These are phyloP conservation scores for Patiria miniata DNA, from an alignment of 35 echinoderm and acorn worm species.

Conservation along the genomic window DNA sequence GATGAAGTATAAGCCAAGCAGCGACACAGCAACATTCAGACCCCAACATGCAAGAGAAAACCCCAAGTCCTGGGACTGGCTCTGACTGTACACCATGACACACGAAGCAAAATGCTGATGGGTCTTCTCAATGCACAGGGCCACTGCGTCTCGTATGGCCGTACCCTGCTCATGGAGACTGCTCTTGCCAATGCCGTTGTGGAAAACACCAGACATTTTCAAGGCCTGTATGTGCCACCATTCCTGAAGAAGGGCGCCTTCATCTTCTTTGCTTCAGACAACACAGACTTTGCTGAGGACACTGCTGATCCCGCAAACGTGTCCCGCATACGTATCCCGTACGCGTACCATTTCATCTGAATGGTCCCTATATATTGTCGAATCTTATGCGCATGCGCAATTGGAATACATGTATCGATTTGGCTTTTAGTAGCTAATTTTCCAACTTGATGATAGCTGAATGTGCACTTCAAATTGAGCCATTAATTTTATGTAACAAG, in stretches of 20 bases:
- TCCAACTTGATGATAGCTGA: no score
- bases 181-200: slow-evolving; percentile 60
- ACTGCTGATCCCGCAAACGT: no score
- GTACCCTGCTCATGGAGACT: slow-evolving; percentile 59
- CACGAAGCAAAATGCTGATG: slow-evolving; percentile 53
- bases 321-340: no score
- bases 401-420: no score
- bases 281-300: slow-evolving; percentile 76
- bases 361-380: no score
- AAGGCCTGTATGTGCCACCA: slow-evolving; percentile 55
- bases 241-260: slow-evolving; percentile 51
- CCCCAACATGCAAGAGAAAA: slow-evolving; percentile 42
- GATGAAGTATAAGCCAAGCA: slow-evolving; percentile 39
- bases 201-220: slow-evolving; percentile 57
- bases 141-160: slow-evolving; percentile 53
- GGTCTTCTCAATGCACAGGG: slow-evolving; percentile 47
- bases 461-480: no score
- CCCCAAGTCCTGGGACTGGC: slow-evolving; percentile 46
- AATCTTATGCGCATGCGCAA: no score
- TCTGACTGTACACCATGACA: slow-evolving; percentile 63
- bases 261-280: slow-evolving; percentile 62
- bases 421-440: no score
- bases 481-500: no score
- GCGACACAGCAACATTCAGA: slow-evolving; percentile 13
- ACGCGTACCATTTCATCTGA: no score